Evolutionary conservation across 2,797 vertebrate species (phyloP), one percentile per base, ranked within the genome.

Genomic region (Pampus argenteus): DNA sequence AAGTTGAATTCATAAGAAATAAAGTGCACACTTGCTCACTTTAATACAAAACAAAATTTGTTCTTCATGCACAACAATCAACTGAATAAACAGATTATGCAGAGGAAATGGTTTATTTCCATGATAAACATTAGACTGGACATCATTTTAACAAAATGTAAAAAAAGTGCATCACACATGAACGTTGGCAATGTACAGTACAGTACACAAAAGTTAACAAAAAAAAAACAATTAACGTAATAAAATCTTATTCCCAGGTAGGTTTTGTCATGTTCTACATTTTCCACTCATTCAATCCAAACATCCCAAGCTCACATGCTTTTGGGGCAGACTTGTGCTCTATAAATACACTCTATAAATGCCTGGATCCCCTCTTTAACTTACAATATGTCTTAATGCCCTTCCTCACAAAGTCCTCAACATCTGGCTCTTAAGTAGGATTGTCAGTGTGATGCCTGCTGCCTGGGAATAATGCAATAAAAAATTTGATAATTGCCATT

Each of bases 101-200:
- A 92, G 89, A 95, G 85, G 85, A 94, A 92, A 93, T 90, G 78
- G 76, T 96, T 96, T 95, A 95, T 96, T 95, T 94, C 91, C 93
- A 94, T 95, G 86, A 94, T 94, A 93, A 95, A 95, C 94, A 96
- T 93, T 85, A 85, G 91, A 95, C 94, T 95, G 88, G 93, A 96
- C 95, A 93, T 92, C 89, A 90, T 91, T 95, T 92, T 93, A 94
- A 96, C 89, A 91, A 88, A 92, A 95, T 93, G 86, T 93, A 91
- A 91, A 93, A 88, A 94, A 95, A 96, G 94, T 96, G 96, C 95
- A 93, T 94, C 88, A 94, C 94, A 95, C 94, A 86, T 95, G 89
- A 90, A 93, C 91, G 92, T 91, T 86, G 89, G 86, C 78, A 91
- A 92, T 89, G 85, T 94, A 95, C 95, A 95, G 91, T 95, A 95